Conservation (phyloP, 2,797 vertebrate genomes). For the Allobates femoralis region DNA sequence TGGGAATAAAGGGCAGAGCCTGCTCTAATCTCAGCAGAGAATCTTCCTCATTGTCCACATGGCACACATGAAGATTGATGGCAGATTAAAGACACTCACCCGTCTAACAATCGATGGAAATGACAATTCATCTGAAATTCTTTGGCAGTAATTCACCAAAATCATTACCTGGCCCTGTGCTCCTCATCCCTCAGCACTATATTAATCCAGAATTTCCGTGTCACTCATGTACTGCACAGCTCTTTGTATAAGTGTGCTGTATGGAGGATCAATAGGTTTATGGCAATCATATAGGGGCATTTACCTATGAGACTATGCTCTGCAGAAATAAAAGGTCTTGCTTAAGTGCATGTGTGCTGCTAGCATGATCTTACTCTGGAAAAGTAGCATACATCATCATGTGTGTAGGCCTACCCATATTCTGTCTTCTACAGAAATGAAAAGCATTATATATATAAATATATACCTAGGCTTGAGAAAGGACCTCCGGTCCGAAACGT, state of each 20-base stretch:
- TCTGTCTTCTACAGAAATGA: neutral
- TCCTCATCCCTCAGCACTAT: slow-evolving; percentile 78
- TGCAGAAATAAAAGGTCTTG: neutral
- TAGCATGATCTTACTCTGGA: neutral
- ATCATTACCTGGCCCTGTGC: slow-evolving; percentile 80
- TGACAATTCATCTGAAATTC: slow-evolving; percentile 86
- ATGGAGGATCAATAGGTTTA: slow-evolving; percentile 24
- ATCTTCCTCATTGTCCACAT: slow-evolving; percentile 89
- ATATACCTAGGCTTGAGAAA: no score
- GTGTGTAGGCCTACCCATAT: neutral
- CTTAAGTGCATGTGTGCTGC: neutral
- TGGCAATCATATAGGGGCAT: neutral
- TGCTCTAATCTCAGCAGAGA: slow-evolving; percentile 85
- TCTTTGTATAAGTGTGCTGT: slow-evolving; percentile 56
- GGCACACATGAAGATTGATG: slow-evolving; percentile 99
- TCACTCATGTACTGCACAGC: slow-evolving; percentile 66
- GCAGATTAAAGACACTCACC: slow-evolving; percentile 89
- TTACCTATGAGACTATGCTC: neutral
- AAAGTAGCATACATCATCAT: neutral
- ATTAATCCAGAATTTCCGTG: slow-evolving; percentile 77
- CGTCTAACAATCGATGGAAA: slow-evolving; percentile 84
- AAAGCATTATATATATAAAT: no score
- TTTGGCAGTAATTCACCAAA: slow-evolving; percentile 81
- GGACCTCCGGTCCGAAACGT: no score
- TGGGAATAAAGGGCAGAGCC: slow-evolving; percentile 84